These are phyloP conservation scores for Rhinichthys osculus DNA, from an alignment of 2,797 vertebrate genomes.

Conservation along the genomic window DNA sequence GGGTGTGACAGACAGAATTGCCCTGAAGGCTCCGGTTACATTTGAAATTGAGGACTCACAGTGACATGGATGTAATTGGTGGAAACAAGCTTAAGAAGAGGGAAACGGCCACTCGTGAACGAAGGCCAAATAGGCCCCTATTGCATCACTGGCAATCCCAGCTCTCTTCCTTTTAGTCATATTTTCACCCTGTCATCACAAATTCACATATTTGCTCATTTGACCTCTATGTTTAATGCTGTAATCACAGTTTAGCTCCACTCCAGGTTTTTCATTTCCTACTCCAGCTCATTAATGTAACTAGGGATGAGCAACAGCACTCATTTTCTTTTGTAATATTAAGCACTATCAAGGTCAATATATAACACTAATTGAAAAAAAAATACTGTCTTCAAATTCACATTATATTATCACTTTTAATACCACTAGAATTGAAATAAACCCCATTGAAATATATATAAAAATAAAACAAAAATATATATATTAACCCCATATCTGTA, in stretches of 20 bases:
- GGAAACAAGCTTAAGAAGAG: constrained; percentile 69
- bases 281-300: background rate
- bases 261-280: background rate
- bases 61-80: constrained; percentile 79
- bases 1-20: constrained; percentile 65
- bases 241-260: constrained; percentile 6
- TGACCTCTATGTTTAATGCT: constrained; percentile 4
- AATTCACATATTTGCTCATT: constrained; percentile 18
- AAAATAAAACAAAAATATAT: background rate
- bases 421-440: background rate
- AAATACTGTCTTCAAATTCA: background rate
- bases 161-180: constrained; percentile 22
- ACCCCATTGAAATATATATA: background rate
- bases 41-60: constrained; percentile 74
- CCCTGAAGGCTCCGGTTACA: constrained; percentile 75
- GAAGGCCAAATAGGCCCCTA: constrained; percentile 62
- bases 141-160: constrained; percentile 29
- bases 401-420: background rate
- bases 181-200: constrained; percentile 10
- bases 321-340: background rate
- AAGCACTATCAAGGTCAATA: background rate
- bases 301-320: background rate
- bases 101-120: constrained; percentile 60
- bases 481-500: background rate
- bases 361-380: background rate